Evolutionary conservation across 2,888 invertebrate species (phyloP).

Genomic region (Uropetala carovei): DNA sequence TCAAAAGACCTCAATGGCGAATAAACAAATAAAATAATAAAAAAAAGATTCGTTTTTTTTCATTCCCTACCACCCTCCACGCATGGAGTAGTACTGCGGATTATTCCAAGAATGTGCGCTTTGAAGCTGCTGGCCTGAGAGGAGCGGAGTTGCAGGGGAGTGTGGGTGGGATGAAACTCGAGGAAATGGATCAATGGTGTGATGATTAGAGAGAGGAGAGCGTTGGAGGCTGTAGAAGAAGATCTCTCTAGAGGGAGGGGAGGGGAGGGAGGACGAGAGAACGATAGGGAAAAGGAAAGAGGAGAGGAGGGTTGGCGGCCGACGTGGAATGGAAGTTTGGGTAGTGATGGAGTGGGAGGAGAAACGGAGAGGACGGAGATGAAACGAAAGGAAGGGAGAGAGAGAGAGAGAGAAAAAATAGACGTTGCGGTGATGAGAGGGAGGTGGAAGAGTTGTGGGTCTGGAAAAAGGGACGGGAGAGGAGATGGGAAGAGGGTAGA

Average conservation of each 20-base stretch:
- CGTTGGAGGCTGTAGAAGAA: background rate
- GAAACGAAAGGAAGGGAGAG: background rate
- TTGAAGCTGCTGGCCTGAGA: conserved; percentile 24
- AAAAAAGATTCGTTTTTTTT: background rate
- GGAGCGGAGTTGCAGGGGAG: background rate
- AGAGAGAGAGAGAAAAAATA: conserved; percentile 24
- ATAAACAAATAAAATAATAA: background rate
- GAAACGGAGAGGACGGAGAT: background rate
- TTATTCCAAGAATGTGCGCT: conserved; percentile 54
- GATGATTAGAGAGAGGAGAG: conserved; percentile 29
- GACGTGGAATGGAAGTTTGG: background rate
- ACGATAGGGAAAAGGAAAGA: background rate
- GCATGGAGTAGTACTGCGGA: conserved; percentile 2
- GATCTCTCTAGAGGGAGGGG: background rate
- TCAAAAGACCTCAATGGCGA: background rate
- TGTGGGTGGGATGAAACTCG: background rate
- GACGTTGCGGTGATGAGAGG: background rate
- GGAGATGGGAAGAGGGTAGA: background rate
- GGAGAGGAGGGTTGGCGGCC: background rate
- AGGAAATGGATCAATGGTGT: conserved; percentile 22
- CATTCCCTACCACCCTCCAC: background rate
- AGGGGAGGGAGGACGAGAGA: background rate
- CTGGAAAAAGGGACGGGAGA: background rate
- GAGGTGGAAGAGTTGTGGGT: background rate
- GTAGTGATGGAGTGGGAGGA: conserved; percentile 2